Percentiles rank a stretch among this genome's conserved stretches.
These are phyloP conservation scores for Pholis gunnellus DNA, from an alignment of 2,113 vertebrate species.

Conservation along the genomic window DNA sequence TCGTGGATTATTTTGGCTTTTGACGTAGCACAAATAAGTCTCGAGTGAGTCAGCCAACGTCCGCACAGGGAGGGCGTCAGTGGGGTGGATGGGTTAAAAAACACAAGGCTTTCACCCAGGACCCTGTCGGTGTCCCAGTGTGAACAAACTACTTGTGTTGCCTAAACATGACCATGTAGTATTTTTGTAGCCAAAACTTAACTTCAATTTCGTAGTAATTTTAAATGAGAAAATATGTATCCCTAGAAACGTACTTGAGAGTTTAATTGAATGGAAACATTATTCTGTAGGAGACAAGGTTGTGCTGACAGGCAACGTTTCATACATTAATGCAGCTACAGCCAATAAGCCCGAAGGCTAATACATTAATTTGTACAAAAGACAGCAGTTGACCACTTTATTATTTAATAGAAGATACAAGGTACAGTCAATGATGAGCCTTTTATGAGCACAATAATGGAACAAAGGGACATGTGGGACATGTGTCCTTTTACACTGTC, in stretches of 20 bases:
- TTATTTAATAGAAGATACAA: conserved; percentile 1
- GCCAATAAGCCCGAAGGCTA: not conserved
- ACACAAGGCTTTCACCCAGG: too few relatives aligned
- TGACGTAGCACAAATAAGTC: not conserved
- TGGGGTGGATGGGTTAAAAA: not conserved
- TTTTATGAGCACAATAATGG: conserved; percentile 16
- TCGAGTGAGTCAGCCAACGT: not conserved
- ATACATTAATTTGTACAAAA: conserved; percentile 17
- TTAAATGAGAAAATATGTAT: not conserved
- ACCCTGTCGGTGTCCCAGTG: too few relatives aligned
- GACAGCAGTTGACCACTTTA: not conserved
- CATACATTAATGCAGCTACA: conserved; percentile 23
- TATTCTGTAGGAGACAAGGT: not conserved
- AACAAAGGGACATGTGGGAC: conserved; percentile 3
- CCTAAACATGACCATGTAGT: too few relatives aligned
- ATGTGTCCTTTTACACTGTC: not conserved
- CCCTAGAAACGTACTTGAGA: too few relatives aligned
- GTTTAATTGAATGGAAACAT: not conserved
- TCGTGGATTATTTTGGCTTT: not conserved
- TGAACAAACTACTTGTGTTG: too few relatives aligned
- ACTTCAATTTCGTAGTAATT: not conserved
- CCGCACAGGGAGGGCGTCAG: not conserved
- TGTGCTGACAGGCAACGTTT: conserved; percentile 3
- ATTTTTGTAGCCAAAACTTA: too few relatives aligned
- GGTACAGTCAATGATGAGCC: not conserved